phyloP scores from a whole-genome alignment of 2,797 vertebrate species.

The Molossus molossus region DNA sequence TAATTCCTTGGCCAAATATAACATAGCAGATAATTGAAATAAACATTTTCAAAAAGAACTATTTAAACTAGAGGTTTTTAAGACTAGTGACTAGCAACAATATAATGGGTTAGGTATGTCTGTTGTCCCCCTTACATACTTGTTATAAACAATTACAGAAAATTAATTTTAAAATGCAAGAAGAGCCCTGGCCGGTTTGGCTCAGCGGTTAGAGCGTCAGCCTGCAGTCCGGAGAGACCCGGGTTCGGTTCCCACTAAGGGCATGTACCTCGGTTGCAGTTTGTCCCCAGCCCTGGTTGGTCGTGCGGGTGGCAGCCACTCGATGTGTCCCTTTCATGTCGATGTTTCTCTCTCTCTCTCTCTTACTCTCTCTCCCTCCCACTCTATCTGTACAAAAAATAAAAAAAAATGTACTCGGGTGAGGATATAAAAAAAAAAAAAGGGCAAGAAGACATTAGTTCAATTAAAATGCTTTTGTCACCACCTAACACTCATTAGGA shows the following conservation, averaged over 20 bases:
- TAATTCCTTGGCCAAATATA: background rate
- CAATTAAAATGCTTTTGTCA: slow-evolving; percentile 10
- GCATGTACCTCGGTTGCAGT: too few species aligned
- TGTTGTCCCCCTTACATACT: background rate
- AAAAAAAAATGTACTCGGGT: too few species aligned
- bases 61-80: background rate
- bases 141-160: slow-evolving; percentile 37
- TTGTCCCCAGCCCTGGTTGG: too few species aligned
- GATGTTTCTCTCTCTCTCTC: too few species aligned
- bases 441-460: slow-evolving; percentile 20
- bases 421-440: background rate
- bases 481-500: background rate
- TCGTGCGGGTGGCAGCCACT: too few species aligned
- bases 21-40: background rate
- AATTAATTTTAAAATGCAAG: slow-evolving; percentile 49
- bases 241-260: too few species aligned
- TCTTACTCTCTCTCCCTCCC: too few species aligned
- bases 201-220: too few species aligned
- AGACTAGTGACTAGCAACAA: background rate
- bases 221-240: too few species aligned
- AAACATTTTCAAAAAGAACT: slow-evolving; percentile 55
- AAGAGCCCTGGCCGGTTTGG: background rate
- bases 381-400: too few species aligned
- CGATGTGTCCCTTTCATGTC: too few species aligned
- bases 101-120: background rate